These are phyloP conservation scores for Drosophila meridiana DNA, from an alignment of 2,888 invertebrate species.

Conservation along the genomic window DNA sequence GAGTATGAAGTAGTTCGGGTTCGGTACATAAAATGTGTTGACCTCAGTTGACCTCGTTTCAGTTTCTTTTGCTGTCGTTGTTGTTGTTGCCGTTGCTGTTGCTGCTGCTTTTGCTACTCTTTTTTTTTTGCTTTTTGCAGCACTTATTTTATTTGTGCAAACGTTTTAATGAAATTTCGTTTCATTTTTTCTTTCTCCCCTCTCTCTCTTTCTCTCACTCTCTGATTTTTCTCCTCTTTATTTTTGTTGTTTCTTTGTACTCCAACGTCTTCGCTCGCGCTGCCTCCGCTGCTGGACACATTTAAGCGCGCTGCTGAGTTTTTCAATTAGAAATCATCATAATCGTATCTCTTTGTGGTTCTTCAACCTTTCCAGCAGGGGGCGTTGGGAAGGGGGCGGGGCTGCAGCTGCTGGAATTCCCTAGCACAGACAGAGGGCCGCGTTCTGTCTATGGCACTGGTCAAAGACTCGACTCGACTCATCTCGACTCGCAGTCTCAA, in stretches of 20 bases:
- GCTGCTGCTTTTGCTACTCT: constrained; percentile 44
- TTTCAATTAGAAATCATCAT: constrained; percentile 80
- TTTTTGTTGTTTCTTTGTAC: constrained; percentile 39
- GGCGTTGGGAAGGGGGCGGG: neutral
- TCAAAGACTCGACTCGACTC: constrained; percentile 21
- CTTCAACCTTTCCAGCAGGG: constrained; percentile 46
- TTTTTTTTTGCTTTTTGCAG: constrained; percentile 65
- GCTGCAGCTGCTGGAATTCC: constrained; percentile 57
- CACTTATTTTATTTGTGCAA: constrained; percentile 79
- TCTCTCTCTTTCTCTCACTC: constrained; percentile 21
- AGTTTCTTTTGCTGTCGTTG: constrained; percentile 71
- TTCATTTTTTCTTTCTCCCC: constrained; percentile 49
- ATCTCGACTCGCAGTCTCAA: constrained; percentile 21
- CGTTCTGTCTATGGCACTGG: constrained; percentile 40
- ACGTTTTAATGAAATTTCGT: constrained; percentile 79
- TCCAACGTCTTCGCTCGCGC: constrained; percentile 54
- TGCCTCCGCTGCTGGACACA: constrained; percentile 41
- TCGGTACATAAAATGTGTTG: constrained; percentile 83
- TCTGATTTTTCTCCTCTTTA: constrained; percentile 14
- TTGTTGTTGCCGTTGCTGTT: constrained; percentile 15
- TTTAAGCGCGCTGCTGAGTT: constrained; percentile 59
- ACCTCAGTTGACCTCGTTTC: constrained; percentile 84
- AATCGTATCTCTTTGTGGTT: constrained; percentile 70
- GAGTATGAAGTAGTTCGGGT: constrained; percentile 83
- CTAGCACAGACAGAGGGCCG: constrained; percentile 25